These are phyloP conservation scores for Clunio marinus DNA, from an alignment of 2,888 invertebrate species.

Conservation along the genomic window DNA sequence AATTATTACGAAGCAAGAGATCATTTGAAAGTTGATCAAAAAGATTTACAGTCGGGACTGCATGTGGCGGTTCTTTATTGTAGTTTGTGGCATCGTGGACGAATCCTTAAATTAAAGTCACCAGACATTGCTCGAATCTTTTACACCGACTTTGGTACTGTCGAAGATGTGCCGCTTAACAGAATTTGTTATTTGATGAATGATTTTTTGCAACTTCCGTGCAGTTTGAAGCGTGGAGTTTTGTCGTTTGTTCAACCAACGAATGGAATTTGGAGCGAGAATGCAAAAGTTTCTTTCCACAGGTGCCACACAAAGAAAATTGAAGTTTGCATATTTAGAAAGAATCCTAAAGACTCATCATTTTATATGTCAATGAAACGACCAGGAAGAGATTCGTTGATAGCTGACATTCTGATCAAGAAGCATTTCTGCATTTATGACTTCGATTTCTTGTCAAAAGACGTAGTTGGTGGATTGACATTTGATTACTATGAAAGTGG, in stretches of 20 bases:
- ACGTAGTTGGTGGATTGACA: no score
- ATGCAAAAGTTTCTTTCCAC: neutral
- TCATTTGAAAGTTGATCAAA: neutral
- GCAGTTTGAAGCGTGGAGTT: neutral
- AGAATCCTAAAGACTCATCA: neutral
- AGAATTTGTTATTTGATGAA: neutral
- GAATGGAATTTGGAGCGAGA: neutral
- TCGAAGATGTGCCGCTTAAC: neutral
- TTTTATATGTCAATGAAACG: neutral
- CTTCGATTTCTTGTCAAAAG: no score
- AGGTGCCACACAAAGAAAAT: neutral
- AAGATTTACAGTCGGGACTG: neutral
- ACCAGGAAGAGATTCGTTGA: neutral
- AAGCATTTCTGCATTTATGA: neutral
- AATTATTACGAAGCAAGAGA: neutral
- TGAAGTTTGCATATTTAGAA: neutral
- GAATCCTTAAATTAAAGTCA: neutral
- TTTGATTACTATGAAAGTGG: no score
- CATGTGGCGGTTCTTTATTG: neutral
- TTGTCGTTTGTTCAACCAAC: neutral
- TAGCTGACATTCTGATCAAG: neutral
- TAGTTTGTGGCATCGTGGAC: slow-evolving; percentile 1
- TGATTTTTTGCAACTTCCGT: neutral
- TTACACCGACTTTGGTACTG: neutral
- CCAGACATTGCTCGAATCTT: neutral